A percentile compares a stretch with the other conserved stretches of the same genome.
Evolutionary conservation across 2,888 invertebrate species (phyloP).

Genomic region (Branchipolynoe longqiensis): DNA sequence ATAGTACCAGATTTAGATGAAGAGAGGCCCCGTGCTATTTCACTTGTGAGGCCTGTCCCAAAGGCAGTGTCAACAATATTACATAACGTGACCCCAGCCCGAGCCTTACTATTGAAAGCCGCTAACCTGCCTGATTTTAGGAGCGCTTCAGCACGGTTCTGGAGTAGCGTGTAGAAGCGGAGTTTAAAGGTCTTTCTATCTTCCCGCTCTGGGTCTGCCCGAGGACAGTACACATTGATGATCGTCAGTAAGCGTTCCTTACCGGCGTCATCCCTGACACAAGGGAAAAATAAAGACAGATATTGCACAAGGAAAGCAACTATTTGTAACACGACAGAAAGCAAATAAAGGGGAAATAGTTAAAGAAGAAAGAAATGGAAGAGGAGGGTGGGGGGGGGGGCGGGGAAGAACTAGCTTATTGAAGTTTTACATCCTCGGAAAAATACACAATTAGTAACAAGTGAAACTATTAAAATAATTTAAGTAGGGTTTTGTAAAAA

Average conservation of each 20-base stretch:
- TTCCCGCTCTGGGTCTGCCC: constrained; percentile 82
- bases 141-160: constrained; percentile 81
- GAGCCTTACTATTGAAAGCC: not conserved
- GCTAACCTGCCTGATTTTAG: constrained; percentile 79
- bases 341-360: too few species aligned
- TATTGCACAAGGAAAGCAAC: too few species aligned
- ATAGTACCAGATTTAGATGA: too few species aligned
- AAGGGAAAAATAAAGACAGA: too few species aligned
- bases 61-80: not conserved
- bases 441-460: too few species aligned
- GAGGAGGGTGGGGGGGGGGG: too few species aligned
- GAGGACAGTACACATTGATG: constrained; percentile 84
- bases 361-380: too few species aligned
- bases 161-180: constrained; percentile 82
- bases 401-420: too few species aligned
- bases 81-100: not conserved
- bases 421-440: too few species aligned
- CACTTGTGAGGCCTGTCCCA: not conserved
- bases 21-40: not conserved
- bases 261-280: constrained; percentile 54
- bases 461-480: too few species aligned
- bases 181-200: constrained; percentile 82
- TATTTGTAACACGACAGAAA: too few species aligned
- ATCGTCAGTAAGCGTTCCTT: constrained; percentile 74
- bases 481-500: too few species aligned